Evolutionary conservation across 2,888 invertebrate genomes (phyloP).

Genomic region (Tinea pellionella): DNA sequence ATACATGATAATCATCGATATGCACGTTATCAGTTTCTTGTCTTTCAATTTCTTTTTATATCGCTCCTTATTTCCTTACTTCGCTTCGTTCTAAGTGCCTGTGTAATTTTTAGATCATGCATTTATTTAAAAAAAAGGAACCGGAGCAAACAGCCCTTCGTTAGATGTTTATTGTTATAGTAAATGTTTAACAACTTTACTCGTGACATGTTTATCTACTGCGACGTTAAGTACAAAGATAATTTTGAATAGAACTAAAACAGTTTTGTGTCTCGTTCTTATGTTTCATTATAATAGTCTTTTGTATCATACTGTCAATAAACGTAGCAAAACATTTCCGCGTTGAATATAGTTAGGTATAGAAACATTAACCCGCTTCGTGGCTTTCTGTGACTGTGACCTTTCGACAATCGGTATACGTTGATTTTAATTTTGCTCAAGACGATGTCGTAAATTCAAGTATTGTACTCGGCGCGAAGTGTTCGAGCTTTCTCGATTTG

Average conservation of each 20-base stretch:
- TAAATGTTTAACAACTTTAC: conserved; percentile 21
- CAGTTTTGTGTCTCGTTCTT: no score
- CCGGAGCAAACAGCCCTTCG: conserved; percentile 32
- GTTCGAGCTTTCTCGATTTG: conserved; percentile 48
- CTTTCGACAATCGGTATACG: conserved; percentile 37
- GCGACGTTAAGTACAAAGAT: no score
- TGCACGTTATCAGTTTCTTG: neutral
- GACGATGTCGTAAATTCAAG: conserved; percentile 44
- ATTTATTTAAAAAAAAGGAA: neutral
- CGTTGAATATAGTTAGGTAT: neutral
- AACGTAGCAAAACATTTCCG: neutral
- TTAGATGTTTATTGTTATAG: conserved; percentile 51
- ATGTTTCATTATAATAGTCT: neutral
- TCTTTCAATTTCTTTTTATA: conserved; percentile 20
- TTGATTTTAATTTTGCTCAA: conserved; percentile 17
- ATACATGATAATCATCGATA: conserved; percentile 24
- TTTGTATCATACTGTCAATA: neutral
- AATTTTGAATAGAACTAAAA: no score
- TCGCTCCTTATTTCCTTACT: conserved; percentile 10
- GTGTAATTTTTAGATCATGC: neutral
- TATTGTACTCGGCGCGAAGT: conserved; percentile 23
- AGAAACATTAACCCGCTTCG: conserved; percentile 1
- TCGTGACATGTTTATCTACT: neutral
- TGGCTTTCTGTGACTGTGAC: conserved; percentile 24
- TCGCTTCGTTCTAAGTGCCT: neutral